Percentiles rank a stretch among this genome's conserved stretches.
phyloP scores from a whole-genome alignment of 2,797 vertebrate genomes.

The Natrix natrix region DNA sequence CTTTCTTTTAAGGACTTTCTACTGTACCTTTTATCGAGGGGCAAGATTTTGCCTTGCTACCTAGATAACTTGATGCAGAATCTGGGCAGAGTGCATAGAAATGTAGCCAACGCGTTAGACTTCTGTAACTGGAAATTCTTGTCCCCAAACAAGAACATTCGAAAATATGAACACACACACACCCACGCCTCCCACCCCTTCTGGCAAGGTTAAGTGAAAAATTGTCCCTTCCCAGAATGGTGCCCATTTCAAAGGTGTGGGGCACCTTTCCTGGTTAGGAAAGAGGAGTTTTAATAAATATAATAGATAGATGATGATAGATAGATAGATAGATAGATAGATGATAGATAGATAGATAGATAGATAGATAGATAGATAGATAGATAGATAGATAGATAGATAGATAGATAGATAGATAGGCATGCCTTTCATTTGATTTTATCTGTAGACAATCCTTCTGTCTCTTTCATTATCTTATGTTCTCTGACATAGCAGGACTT shows the following conservation, averaged over 20 bases:
- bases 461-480: conserved; percentile 26
- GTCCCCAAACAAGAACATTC: conserved; percentile 12
- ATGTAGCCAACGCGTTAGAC: background rate
- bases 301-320: background rate
- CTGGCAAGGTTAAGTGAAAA: background rate
- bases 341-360: background rate
- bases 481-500: background rate
- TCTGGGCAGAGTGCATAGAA: background rate
- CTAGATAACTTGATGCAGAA: background rate
- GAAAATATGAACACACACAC: background rate
- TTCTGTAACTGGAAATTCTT: background rate
- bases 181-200: background rate
- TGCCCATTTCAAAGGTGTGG: background rate
- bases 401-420: background rate
- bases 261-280: background rate
- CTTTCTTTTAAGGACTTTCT: background rate
- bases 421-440: background rate
- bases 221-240: background rate
- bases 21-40: background rate
- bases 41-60: background rate
- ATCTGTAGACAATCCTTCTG: background rate
- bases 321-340: background rate
- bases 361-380: background rate
- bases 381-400: background rate
- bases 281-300: background rate